phyloP scores from a whole-genome alignment of 1,140 invertebrate genomes.

The Leptinotarsa texana region DNA sequence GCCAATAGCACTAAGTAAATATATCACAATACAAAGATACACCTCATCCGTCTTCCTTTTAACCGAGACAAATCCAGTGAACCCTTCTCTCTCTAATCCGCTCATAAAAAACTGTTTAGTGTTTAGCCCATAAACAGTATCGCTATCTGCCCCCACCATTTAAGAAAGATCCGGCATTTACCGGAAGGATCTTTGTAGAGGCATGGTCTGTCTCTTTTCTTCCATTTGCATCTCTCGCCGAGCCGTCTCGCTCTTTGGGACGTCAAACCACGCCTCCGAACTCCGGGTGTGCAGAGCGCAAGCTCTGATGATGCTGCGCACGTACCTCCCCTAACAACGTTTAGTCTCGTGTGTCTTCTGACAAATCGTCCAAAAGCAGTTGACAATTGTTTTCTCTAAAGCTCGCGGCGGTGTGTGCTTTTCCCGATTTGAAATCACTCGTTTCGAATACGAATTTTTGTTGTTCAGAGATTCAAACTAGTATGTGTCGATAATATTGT shows the following conservation, averaged over 20 bases:
- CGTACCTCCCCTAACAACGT: constrained; percentile 53
- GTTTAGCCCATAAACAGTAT: constrained; percentile 55
- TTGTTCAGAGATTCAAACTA: too few species aligned
- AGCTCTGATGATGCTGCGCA: constrained; percentile 32
- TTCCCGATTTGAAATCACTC: not conserved
- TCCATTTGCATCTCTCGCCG: not conserved
- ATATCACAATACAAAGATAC: constrained; percentile 39
- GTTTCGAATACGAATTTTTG: too few species aligned
- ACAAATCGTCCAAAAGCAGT: constrained; percentile 28
- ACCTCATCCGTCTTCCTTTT: constrained; percentile 48
- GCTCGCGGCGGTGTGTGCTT: constrained; percentile 15
- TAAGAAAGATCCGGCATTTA: constrained; percentile 40
- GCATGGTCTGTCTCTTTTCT: not conserved
- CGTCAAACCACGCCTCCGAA: constrained; percentile 37
- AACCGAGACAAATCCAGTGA: constrained; percentile 53
- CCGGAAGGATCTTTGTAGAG: constrained; percentile 42
- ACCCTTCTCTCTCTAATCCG: constrained; percentile 53
- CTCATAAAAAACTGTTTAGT: constrained; percentile 54
- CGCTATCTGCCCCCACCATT: constrained; percentile 49
- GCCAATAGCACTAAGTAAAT: constrained; percentile 41
- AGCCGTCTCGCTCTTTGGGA: constrained; percentile 19
- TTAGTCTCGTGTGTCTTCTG: constrained; percentile 41
- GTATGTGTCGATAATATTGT: too few species aligned
- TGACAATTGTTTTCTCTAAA: constrained; percentile 25
- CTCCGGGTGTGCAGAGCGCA: constrained; percentile 33